phyloP scores from a whole-genome alignment of 2,888 invertebrate genomes.

The Stenotaenia linearis region DNA sequence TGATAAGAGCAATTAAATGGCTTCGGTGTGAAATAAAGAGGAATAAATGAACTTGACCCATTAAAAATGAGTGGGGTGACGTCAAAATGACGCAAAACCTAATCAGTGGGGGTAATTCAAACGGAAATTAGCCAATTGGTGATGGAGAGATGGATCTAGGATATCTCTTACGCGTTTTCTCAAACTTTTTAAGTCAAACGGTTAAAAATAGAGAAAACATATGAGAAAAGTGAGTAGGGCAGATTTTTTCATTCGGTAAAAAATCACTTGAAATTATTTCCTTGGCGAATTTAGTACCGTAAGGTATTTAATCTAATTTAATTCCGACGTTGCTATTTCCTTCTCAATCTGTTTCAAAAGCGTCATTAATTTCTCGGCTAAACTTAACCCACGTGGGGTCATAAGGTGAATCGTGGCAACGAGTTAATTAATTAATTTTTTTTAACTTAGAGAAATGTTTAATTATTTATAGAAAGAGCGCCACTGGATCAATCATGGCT shows the following conservation, averaged over 20 bases:
- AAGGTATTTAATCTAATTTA: too few species aligned
- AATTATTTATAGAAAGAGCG: slow-evolving; percentile 37
- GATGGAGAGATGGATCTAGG: too few species aligned
- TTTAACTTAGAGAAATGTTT: slow-evolving; percentile 52
- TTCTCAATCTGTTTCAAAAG: neutral
- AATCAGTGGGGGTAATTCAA: neutral
- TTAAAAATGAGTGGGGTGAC: neutral
- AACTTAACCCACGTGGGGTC: neutral
- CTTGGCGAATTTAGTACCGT: too few species aligned
- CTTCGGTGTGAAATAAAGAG: neutral
- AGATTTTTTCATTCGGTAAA: neutral
- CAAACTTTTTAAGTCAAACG: neutral
- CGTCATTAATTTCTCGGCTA: neutral
- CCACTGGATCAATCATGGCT: slow-evolving; percentile 40
- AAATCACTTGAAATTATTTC: too few species aligned
- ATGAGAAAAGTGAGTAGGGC: neutral
- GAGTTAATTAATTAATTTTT: slow-evolving; percentile 60
- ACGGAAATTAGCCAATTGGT: neutral
- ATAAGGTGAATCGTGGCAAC: slow-evolving; percentile 50
- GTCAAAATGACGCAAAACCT: neutral
- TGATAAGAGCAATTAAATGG: too few species aligned
- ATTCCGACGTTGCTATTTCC: neutral
- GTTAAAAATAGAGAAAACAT: neutral
- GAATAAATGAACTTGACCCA: neutral
- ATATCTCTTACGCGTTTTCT: too few species aligned